Conservation (phyloP, 2,113 vertebrate genomes). For the Melospiza melodia region DNA sequence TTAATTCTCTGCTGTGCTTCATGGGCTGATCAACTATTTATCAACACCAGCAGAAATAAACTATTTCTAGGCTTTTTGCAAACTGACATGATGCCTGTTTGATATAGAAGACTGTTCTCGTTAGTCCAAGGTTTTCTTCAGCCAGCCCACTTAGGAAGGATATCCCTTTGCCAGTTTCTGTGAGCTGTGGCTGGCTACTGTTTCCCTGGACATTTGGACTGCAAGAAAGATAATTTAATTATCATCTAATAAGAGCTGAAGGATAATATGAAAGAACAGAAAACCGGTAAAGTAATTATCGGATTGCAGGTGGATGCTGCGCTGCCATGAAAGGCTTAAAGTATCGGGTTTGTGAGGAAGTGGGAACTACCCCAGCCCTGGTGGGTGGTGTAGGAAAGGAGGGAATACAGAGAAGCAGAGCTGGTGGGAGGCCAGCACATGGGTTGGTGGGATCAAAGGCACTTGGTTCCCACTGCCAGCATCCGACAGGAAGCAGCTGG, state of each 20-base stretch:
- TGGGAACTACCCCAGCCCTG: not conserved
- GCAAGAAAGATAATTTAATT: not conserved
- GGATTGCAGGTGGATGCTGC: not conserved
- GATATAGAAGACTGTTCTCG: not conserved
- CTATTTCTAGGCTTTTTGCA: not conserved
- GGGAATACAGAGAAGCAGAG: not conserved
- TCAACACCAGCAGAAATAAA: not conserved
- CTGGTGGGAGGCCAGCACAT: not conserved
- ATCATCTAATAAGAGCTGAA: not conserved
- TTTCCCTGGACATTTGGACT: not conserved
- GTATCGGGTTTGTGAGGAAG: not conserved
- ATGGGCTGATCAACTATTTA: not conserved
- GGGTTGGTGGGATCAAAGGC: not conserved
- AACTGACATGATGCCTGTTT: not conserved
- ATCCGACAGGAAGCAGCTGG: not conserved
- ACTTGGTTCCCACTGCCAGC: not conserved
- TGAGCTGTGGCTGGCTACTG: not conserved
- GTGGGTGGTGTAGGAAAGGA: not conserved
- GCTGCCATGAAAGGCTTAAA: not conserved
- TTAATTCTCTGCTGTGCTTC: not conserved
- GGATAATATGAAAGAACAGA: not conserved
- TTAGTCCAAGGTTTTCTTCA: not conserved
- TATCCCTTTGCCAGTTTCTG: not conserved
- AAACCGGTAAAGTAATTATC: not conserved
- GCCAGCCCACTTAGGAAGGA: not conserved